Evolutionary conservation across 2,888 invertebrate genomes (phyloP).

Genomic region (Limenitis camilla): DNA sequence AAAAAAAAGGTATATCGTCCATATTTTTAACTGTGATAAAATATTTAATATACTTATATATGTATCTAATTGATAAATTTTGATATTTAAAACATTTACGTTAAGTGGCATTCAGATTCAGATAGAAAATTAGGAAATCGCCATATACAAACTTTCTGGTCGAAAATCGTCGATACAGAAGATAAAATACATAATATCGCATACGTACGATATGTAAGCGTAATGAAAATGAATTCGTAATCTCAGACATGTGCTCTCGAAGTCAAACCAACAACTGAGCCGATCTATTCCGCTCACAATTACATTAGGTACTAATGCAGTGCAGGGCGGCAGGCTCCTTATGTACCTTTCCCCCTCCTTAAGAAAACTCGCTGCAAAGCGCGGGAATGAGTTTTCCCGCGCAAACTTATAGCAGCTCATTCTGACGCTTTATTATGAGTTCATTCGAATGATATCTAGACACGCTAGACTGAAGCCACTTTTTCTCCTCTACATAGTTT

Average conservation of each 20-base stretch:
- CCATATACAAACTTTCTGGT: too few species aligned
- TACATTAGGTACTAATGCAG: slow-evolving; percentile 50
- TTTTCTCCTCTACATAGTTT: not conserved
- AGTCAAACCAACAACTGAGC: slow-evolving; percentile 43
- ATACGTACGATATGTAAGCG: slow-evolving; percentile 5
- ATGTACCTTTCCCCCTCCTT: slow-evolving; percentile 41
- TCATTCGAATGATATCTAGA: slow-evolving; percentile 28
- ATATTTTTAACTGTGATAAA: too few species aligned
- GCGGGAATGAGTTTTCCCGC: slow-evolving; percentile 69
- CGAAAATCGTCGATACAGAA: not conserved
- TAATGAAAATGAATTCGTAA: slow-evolving; percentile 23
- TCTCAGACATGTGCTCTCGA: slow-evolving; percentile 25
- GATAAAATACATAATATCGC: slow-evolving; percentile 1
- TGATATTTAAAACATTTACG: too few species aligned
- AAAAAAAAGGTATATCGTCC: too few species aligned
- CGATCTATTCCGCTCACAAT: slow-evolving; percentile 36
- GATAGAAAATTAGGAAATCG: too few species aligned
- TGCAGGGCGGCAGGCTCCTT: slow-evolving; percentile 31
- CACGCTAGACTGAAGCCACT: not conserved
- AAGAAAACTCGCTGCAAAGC: slow-evolving; percentile 61
- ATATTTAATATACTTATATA: too few species aligned
- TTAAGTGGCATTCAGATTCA: too few species aligned
- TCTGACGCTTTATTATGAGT: slow-evolving; percentile 44
- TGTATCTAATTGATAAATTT: too few species aligned
- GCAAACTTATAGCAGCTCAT: slow-evolving; percentile 58